Evolutionary conservation across 2,888 invertebrate genomes (phyloP).

Genomic region (Cantharis rustica): DNA sequence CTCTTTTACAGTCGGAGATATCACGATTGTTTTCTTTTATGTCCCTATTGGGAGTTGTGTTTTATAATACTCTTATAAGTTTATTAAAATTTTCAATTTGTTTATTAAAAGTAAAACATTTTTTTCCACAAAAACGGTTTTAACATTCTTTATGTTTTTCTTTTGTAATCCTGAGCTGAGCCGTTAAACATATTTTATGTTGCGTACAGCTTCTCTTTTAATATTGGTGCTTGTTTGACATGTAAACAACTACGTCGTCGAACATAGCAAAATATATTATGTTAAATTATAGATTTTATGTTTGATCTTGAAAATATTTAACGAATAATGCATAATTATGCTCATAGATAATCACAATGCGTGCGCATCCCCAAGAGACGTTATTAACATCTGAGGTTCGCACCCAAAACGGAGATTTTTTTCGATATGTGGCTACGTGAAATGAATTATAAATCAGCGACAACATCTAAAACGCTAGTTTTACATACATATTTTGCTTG

Average conservation of each 20-base stretch:
- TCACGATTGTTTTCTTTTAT: not conserved
- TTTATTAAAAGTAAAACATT: not conserved
- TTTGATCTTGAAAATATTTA: not conserved
- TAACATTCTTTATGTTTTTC: not conserved
- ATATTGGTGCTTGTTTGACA: not conserved
- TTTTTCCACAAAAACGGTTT: not conserved
- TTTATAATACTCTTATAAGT: not conserved
- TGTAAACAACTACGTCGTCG: not conserved
- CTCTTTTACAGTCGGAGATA: conserved; percentile 10
- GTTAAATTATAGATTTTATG: not conserved
- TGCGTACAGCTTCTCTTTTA: not conserved
- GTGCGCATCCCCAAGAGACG: not conserved
- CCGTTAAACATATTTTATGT: not conserved
- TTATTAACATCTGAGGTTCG: not conserved
- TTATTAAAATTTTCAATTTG: not conserved
- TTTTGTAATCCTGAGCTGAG: not conserved
- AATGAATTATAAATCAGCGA: not conserved
- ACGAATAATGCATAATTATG: not conserved
- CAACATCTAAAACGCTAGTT: not conserved
- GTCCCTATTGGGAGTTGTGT: not conserved
- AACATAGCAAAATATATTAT: not conserved
- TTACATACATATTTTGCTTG: not conserved
- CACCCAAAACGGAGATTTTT: not conserved
- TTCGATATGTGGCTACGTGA: not conserved
- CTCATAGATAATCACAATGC: not conserved